A percentile compares a stretch with the other conserved stretches of the same genome.
Conservation (phyloP, 2,888 invertebrate genomes). For the Melitaea athalia region DNA sequence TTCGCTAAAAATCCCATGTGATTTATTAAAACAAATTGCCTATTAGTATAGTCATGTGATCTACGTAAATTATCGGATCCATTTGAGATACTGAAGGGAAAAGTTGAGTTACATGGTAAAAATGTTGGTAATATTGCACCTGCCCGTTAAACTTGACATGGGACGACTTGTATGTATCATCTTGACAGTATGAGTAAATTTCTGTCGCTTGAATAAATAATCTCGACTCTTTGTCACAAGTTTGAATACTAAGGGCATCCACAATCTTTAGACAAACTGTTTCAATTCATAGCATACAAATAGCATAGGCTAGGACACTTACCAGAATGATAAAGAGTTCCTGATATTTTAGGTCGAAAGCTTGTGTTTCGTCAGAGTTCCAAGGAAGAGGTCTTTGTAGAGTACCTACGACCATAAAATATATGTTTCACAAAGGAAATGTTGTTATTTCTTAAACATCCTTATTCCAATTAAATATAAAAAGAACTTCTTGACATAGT, state of each 20-base stretch:
- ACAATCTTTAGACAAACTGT: background rate
- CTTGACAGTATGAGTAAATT: conserved; percentile 74
- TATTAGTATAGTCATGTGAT: conserved; percentile 36
- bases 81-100: conserved; percentile 42
- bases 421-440: background rate
- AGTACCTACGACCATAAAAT: no score
- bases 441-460: background rate
- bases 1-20: conserved; percentile 5
- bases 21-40: conserved; percentile 25
- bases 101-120: conserved; percentile 55
- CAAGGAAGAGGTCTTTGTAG: no score
- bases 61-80: conserved; percentile 34
- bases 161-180: conserved; percentile 78
- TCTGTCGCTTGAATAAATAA: conserved; percentile 76
- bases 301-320: no score
- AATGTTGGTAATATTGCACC: conserved; percentile 73
- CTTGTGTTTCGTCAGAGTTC: no score
- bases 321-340: no score
- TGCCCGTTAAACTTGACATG: conserved; percentile 68
- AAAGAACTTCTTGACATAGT: background rate
- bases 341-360: no score
- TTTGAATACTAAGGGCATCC: conserved; percentile 21
- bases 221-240: conserved; percentile 57
- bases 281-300: no score
- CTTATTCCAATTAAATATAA: background rate